Evolutionary conservation across 2,113 vertebrate genomes (phyloP).

Genomic region (Elephas maximus): DNA sequence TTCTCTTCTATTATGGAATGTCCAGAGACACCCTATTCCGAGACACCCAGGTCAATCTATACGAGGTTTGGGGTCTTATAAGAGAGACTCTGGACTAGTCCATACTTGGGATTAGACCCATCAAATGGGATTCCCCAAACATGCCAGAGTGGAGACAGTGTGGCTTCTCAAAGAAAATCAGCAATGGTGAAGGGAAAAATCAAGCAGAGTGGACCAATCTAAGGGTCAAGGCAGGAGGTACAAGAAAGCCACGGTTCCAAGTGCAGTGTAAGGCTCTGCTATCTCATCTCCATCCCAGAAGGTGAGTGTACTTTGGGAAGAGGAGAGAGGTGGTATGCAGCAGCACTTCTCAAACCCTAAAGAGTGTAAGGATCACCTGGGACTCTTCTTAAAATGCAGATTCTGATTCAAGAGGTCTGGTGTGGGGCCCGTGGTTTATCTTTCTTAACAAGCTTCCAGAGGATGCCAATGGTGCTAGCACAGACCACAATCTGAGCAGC

Average conservation of each 20-base stretch:
- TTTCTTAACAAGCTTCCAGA: neutral
- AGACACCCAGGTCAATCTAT: neutral
- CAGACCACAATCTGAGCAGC: neutral
- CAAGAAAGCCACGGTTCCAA: neutral
- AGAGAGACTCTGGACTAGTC: neutral
- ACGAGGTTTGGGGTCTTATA: neutral
- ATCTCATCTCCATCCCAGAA: neutral
- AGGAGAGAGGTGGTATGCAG: neutral
- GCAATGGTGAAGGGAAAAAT: neutral
- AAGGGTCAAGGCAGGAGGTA: neutral
- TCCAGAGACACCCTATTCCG: neutral
- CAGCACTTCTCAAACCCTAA: neutral
- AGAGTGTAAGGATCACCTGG: neutral
- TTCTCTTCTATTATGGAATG: neutral
- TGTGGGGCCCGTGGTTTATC: rapidly evolving
- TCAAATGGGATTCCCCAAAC: neutral
- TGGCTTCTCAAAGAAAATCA: neutral
- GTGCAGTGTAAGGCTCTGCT: neutral
- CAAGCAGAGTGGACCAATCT: neutral
- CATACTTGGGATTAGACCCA: neutral
- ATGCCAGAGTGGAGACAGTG: neutral
- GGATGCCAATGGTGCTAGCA: neutral
- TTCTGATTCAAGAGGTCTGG: neutral
- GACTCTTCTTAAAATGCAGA: neutral
- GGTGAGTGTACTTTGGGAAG: neutral